Evolutionary conservation across 2,113 vertebrate species (phyloP).

Genomic region (Brachionichthys hirsutus): DNA sequence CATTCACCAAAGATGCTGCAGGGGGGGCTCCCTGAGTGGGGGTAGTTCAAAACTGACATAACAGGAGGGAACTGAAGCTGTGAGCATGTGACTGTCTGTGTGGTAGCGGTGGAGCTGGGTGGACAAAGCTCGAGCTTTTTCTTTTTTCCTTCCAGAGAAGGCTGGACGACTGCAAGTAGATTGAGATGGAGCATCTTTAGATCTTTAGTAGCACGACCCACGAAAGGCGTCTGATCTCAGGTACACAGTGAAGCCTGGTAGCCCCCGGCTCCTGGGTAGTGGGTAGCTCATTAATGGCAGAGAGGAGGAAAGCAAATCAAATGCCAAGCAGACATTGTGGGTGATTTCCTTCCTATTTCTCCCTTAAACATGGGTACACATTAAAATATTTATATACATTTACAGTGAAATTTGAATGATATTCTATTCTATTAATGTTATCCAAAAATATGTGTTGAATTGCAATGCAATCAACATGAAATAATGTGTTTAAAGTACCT

Average conservation of each 20-base stretch:
- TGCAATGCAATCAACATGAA: too few relatives aligned
- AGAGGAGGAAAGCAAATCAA: slow-evolving; percentile 14
- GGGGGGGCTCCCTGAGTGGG: slow-evolving; percentile 47
- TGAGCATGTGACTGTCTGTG: slow-evolving; percentile 6
- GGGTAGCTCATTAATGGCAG: slow-evolving; percentile 5
- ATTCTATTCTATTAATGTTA: too few relatives aligned
- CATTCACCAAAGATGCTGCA: slow-evolving; percentile 48
- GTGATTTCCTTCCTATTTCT: too few relatives aligned
- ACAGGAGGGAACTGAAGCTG: slow-evolving; percentile 44
- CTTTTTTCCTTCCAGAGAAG: slow-evolving; percentile 20
- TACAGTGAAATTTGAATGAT: too few relatives aligned
- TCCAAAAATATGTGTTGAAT: too few relatives aligned
- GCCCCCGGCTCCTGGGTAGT: not conserved
- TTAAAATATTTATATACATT: too few relatives aligned
- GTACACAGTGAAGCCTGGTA: not conserved
- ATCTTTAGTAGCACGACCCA: slow-evolving; percentile 44
- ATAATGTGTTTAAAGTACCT: too few relatives aligned
- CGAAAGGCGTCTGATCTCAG: slow-evolving; percentile 31
- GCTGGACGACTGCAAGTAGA: slow-evolving; percentile 28
- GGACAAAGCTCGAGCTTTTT: slow-evolving; percentile 18
- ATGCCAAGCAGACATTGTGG: slow-evolving; percentile 13
- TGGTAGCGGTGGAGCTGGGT: slow-evolving; percentile 15
- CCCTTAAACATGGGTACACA: too few relatives aligned
- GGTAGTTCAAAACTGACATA: slow-evolving; percentile 52
- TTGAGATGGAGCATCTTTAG: slow-evolving; percentile 49